Evolutionary conservation across 2,113 vertebrate genomes (phyloP).

Genomic region (Microcebus tavaratra): DNA sequence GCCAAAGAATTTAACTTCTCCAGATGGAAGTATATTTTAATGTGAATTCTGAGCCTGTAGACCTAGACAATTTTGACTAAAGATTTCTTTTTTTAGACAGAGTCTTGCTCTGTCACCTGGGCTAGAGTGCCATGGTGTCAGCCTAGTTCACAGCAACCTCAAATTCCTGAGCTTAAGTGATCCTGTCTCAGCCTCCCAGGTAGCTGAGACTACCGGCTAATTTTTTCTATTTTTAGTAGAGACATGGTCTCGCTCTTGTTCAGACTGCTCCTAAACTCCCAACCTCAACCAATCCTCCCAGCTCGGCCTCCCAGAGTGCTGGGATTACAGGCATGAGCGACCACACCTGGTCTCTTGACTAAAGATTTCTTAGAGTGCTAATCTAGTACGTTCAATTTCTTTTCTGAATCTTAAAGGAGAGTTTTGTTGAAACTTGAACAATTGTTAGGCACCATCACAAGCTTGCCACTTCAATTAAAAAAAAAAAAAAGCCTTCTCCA

Average conservation of each 20-base stretch:
- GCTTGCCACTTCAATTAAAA: not conserved
- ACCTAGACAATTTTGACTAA: not conserved
- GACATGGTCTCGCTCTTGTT: too few species aligned
- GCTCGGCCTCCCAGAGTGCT: too few species aligned
- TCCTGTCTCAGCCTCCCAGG: too few species aligned
- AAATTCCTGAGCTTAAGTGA: too few species aligned
- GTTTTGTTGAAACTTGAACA: not conserved
- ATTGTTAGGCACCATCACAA: not conserved
- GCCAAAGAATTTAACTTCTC: not conserved
- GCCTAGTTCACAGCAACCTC: too few species aligned
- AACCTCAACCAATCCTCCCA: too few species aligned
- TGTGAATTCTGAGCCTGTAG: not conserved
- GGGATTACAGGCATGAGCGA: too few species aligned
- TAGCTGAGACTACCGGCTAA: too few species aligned
- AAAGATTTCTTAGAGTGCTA: not conserved
- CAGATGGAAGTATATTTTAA: not conserved
- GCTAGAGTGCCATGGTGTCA: too few species aligned
- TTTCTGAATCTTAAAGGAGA: conserved; percentile 7
- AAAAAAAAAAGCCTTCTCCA: not conserved
- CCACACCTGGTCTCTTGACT: not conserved
- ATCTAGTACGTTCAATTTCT: not conserved
- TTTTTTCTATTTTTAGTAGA: too few species aligned
- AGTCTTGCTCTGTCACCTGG: too few species aligned
- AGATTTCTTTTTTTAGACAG: not conserved
- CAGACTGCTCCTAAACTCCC: too few species aligned